Base-by-base conservation (phyloP, 2,113 vertebrate genomes). In the Tylochromis polylepis region DNA sequence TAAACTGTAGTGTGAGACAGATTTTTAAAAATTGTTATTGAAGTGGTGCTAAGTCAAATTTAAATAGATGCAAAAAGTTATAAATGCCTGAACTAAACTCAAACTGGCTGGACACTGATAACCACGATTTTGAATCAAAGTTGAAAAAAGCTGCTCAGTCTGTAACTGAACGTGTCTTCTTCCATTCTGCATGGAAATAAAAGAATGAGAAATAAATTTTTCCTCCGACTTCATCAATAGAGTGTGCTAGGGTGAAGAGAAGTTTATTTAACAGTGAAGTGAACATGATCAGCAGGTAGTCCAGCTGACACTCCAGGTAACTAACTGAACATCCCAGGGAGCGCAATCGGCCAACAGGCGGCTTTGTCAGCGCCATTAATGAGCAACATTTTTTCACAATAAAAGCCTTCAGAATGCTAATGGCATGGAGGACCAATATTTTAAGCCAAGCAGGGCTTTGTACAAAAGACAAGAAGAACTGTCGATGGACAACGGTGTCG, bases 131-230 rank as follows among this genome's bases (percentile, higher is more conserved):
- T 29, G 57, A 59, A 59, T 59, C n/a, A n/a, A n/a, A n/a, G n/a
- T n/a, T n/a, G n/a, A n/a, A n/a, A n/a, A n/a, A n/a, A n/a, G n/a
- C n/a, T n/a, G n/a, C n/a, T n/a, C n/a, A n/a, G n/a, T n/a, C n/a
- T n/a, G n/a, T n/a, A n/a, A n/a, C n/a, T n/a, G n/a, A n/a, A n/a
- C n/a, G n/a, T n/a, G n/a, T n/a, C 16, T 0, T 60, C 58, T 60
- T 34, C 9, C 8, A 4, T 4, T 60, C 5, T 0, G 16, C 5
- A 34, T 34, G 3, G 5, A 60, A 60, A 60, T 60, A 60, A 60
- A 60, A 60, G 58, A 60, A 0, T 6, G 29, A 20, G 3, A 0
- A 20, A 60, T 1, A n/a, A n/a, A n/a, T n/a, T n/a, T n/a, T n/a
- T n/a, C n/a, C n/a, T n/a, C n/a, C n/a, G n/a, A n/a, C n/a, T n/a